Evolutionary conservation across 2,888 invertebrate species (phyloP).

Genomic region (Salpingus planirostris): DNA sequence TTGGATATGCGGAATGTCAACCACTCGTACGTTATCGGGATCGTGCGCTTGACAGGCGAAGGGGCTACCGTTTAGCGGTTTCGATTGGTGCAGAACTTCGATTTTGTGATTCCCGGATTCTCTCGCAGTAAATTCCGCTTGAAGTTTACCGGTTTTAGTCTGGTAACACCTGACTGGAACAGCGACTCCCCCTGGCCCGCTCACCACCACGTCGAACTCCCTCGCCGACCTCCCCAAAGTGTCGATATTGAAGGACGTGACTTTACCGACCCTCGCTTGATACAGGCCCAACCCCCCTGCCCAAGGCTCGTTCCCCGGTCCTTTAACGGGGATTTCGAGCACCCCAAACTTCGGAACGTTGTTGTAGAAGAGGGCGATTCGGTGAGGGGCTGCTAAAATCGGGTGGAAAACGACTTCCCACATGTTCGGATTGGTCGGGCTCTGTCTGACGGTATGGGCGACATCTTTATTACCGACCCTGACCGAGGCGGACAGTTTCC

Average conservation of each 20-base stretch:
- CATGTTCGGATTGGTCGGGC: constrained; percentile 58
- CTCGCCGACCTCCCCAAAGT: constrained; percentile 76
- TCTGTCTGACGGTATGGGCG: constrained; percentile 70
- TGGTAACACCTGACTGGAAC: constrained; percentile 71
- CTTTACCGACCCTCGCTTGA: constrained; percentile 72
- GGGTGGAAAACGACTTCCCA: constrained; percentile 86
- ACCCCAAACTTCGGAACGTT: constrained; percentile 62
- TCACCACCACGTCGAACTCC: constrained; percentile 85
- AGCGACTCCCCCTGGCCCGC: constrained; percentile 40
- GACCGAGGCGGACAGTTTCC: constrained; percentile 71
- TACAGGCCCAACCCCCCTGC: constrained; percentile 76
- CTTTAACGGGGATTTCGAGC: constrained; percentile 49
- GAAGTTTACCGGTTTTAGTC: constrained; percentile 88
- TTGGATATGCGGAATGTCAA: constrained; percentile 65
- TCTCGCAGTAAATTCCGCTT: constrained; percentile 86
- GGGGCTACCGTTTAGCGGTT: constrained; percentile 86
- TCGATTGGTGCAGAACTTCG: constrained; percentile 84
- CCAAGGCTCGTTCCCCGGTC: constrained; percentile 40
- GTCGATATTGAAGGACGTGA: constrained; percentile 82
- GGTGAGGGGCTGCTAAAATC: constrained; percentile 76
- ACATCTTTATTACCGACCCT: constrained; percentile 74
- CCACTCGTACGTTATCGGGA: constrained; percentile 69
- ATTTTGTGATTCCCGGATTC: constrained; percentile 58
- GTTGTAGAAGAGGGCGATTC: constrained; percentile 78
- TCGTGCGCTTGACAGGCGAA: constrained; percentile 91